Evolutionary conservation across 2,113 vertebrate species (phyloP).

Genomic region (Machaerirhynchus nigripectus): DNA sequence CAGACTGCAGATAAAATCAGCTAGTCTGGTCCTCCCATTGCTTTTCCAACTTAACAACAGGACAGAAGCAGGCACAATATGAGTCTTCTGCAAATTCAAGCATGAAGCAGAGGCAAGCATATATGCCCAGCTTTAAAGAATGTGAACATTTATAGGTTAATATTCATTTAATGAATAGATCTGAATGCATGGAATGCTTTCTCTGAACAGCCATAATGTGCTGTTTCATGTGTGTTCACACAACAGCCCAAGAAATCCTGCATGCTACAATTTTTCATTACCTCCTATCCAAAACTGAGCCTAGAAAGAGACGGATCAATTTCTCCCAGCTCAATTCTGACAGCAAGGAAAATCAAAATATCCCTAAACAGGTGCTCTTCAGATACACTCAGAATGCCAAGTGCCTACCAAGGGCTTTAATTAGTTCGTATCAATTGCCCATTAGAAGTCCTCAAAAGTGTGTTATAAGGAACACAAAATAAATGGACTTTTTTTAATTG

Average conservation of each 20-base stretch:
- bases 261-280: neutral
- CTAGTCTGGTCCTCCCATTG: neutral
- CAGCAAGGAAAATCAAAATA: neutral
- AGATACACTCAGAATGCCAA: neutral
- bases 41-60: neutral
- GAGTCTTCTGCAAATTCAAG: neutral
- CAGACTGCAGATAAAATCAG: neutral
- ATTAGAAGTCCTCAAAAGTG: neutral
- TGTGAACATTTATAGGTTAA: neutral
- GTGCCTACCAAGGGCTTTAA: neutral
- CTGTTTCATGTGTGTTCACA: neutral
- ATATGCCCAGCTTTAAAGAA: neutral
- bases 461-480: neutral
- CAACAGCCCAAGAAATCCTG: neutral
- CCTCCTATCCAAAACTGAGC: neutral
- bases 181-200: neutral
- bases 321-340: neutral
- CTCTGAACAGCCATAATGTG: neutral
- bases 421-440: neutral
- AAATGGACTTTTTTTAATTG: neutral
- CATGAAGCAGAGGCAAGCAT: neutral
- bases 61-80: neutral
- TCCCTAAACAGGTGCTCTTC: neutral
- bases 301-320: neutral
- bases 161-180: neutral